These are phyloP conservation scores for Oreocharis arfaki DNA, from an alignment of 2,113 vertebrate species.

Conservation along the genomic window DNA sequence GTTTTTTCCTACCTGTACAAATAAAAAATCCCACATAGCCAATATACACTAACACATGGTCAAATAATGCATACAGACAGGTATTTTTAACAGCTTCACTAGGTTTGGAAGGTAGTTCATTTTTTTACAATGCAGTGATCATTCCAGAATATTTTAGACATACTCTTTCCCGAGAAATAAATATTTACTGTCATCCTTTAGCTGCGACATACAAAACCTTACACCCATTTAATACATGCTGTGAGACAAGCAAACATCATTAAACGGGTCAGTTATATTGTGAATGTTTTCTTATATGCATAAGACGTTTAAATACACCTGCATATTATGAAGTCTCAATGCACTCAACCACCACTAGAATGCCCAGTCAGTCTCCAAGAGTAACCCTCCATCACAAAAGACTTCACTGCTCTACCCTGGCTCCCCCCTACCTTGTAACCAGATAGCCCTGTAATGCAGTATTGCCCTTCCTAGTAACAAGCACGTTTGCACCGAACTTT, in stretches of 20 bases:
- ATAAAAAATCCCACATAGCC: background rate
- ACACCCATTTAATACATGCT: background rate
- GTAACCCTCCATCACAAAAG: background rate
- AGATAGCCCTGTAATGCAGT: background rate
- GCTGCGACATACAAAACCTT: background rate
- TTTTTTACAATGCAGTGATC: background rate
- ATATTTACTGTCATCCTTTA: background rate
- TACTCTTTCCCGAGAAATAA: background rate
- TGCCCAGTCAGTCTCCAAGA: background rate
- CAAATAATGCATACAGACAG: background rate
- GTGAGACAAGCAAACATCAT: background rate
- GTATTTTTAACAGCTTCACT: background rate
- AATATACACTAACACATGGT: background rate
- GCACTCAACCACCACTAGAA: background rate
- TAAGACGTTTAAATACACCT: background rate
- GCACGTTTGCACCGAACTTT: background rate
- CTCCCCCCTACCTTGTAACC: background rate
- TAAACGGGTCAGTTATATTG: background rate
- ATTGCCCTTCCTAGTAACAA: background rate
- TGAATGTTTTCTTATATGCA: background rate
- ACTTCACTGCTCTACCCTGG: background rate
- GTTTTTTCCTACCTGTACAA: background rate
- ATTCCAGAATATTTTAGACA: background rate
- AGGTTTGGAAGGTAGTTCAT: background rate
- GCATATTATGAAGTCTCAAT: background rate